Evolutionary conservation across 2,113 vertebrate genomes (phyloP).

Genomic region (Nematolebias whitei): DNA sequence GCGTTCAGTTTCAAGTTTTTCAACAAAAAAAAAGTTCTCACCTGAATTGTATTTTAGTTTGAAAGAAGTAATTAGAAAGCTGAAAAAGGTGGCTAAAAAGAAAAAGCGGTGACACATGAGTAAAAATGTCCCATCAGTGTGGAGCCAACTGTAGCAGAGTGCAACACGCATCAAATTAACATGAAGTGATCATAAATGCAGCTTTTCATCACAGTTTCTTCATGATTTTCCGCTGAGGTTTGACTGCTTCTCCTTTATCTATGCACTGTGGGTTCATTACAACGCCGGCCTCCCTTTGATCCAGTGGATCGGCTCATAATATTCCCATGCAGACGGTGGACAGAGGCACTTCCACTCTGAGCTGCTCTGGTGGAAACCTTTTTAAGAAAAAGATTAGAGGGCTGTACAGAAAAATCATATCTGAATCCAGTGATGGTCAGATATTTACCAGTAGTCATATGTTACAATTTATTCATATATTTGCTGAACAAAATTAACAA

Average conservation of each 20-base stretch:
- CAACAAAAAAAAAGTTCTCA: too few relatives aligned
- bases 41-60: not conserved
- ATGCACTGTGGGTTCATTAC: not conserved
- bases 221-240: not conserved
- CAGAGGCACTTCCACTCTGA: not conserved
- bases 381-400: too few relatives aligned
- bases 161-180: not conserved
- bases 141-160: not conserved
- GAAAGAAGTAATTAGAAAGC: not conserved
- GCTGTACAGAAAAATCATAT: too few relatives aligned
- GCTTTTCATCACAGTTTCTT: not conserved
- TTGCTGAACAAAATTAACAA: too few relatives aligned
- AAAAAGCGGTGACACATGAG: not conserved
- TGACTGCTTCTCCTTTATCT: not conserved
- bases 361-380: not conserved
- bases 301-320: not conserved
- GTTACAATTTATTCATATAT: too few relatives aligned
- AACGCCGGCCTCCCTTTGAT: not conserved
- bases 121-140: not conserved
- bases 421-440: too few relatives aligned
- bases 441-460: too few relatives aligned
- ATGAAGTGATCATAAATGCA: not conserved
- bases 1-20: too few relatives aligned
- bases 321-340: not conserved
- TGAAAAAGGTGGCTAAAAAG: not conserved